A percentile compares a stretch with the other conserved stretches of the same genome.
These are phyloP conservation scores for Sebastes cheni DNA, from an alignment of 2,797 vertebrate species.

Conservation along the genomic window DNA sequence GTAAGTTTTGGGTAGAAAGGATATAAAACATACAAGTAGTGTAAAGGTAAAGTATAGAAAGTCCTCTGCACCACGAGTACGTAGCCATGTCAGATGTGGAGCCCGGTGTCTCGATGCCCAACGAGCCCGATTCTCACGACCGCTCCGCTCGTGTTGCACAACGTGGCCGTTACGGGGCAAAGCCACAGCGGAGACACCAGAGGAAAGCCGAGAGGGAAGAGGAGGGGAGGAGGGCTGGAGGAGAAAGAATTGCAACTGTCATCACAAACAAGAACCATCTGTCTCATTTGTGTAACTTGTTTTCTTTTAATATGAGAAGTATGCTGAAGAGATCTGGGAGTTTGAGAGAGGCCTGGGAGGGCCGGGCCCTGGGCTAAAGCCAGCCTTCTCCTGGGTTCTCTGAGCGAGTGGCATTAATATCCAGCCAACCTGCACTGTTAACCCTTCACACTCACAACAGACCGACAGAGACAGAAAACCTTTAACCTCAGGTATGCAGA, in stretches of 20 bases:
- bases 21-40: background rate
- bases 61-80: background rate
- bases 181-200: constrained; percentile 37
- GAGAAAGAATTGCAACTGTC: constrained; percentile 82
- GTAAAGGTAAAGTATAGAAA: background rate
- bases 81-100: background rate
- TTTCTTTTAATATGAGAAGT: constrained; percentile 91
- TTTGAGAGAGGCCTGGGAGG: constrained; percentile 80
- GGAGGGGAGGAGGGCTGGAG: constrained; percentile 35
- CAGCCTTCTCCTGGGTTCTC: constrained; percentile 68
- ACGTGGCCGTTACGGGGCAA: constrained; percentile 34
- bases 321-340: constrained; percentile 85
- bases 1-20: background rate
- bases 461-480: background rate
- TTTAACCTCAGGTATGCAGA: constrained; percentile 6
- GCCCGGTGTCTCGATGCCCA: background rate
- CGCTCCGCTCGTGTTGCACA: constrained; percentile 54
- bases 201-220: constrained; percentile 44
- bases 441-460: constrained; percentile 57
- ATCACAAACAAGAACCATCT: constrained; percentile 90
- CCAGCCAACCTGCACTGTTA: constrained; percentile 66
- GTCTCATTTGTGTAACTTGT: constrained; percentile 89
- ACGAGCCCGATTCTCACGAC: constrained; percentile 1
- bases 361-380: constrained; percentile 71
- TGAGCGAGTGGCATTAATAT: constrained; percentile 74